These are phyloP conservation scores for Pelobates cultripes DNA, from an alignment of 2,797 vertebrate species.

Conservation along the genomic window DNA sequence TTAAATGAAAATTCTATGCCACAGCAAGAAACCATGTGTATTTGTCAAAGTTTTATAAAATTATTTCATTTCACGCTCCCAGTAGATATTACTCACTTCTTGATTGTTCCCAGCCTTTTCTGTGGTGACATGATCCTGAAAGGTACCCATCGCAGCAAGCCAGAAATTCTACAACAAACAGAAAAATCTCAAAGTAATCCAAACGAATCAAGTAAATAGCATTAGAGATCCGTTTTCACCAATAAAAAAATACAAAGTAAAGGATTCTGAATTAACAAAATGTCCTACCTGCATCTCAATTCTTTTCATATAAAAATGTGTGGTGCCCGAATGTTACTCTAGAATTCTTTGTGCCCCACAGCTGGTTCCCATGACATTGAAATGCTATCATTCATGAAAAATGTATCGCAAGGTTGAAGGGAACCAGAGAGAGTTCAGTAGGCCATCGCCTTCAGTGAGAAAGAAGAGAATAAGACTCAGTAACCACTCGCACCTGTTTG, in stretches of 20 bases:
- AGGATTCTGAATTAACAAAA: not conserved
- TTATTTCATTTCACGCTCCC: no score
- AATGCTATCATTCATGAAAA: constrained; percentile 76
- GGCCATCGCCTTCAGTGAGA: constrained; percentile 69
- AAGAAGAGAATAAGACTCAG: constrained; percentile 70
- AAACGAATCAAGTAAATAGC: no score
- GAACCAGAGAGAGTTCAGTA: constrained; percentile 69
- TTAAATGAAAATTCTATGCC: no score
- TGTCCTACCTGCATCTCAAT: constrained; percentile 62
- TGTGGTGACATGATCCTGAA: no score
- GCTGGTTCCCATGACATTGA: constrained; percentile 70
- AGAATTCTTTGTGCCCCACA: constrained; percentile 64
- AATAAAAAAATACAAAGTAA: not conserved
- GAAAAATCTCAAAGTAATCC: no score
- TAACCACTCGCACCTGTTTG: constrained; percentile 77
- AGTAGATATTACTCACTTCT: no score
- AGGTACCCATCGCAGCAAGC: no score
- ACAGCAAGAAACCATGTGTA: no score
- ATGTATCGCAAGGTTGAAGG: constrained; percentile 62
- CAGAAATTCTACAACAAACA: no score
- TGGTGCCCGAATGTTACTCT: constrained; percentile 65
- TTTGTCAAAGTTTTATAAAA: no score
- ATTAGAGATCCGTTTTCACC: not conserved
- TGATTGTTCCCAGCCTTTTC: no score
- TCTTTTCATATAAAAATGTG: constrained; percentile 55